Evolutionary conservation across 1,140 invertebrate species (phyloP), one percentile per base, ranked within the genome.

Genomic region (Penaeus vannamei): DNA sequence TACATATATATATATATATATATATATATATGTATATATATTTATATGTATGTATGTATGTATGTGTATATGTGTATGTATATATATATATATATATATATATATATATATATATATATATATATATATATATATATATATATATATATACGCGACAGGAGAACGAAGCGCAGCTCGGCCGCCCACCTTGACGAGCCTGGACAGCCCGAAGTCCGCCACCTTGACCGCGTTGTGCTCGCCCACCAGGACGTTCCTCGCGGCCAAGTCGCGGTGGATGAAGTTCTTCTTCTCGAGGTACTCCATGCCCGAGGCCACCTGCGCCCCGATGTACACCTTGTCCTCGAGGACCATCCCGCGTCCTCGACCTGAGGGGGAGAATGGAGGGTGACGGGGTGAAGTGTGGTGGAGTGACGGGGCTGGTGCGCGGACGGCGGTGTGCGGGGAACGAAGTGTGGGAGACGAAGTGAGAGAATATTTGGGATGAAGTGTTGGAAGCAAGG

Each of bases 221-320:
- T 95, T 95, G 22, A 95, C 94, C 59, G 94, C 90, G 91, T 94
- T 93, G 83, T 94, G 93, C 26, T 95, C 94, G 8, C 94, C 94
- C 17, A 95, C 94, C 23, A 95, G 92, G 92, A 95, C 95, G 91
- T 95, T 95, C 89, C 95, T 92, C 61, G 95, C 95, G 20, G 95
- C 95, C 59, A 95, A 91, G 93, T 95, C 95, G 61, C 95, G 94
- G 91, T 79, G 92, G 92, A 91, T 86, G 69, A 69, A 90, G 69
- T 79, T 87, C 23, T 91, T 60, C 8, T 0, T 29, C 77, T 87
- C 80, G 36, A 91, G 66, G 76, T 84, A 91, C 46, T 92, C 92
- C 94, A 94, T 94, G 19, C 94, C 94, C 90, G 91, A 93, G n/a
- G 93, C 95, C 92, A 97, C 96, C 94, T 96, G 96, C 85, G 94